Evolutionary conservation across 2,888 invertebrate genomes (phyloP), one percentile per base, ranked within the genome.

Genomic region (Tryphoninae sp.): DNA sequence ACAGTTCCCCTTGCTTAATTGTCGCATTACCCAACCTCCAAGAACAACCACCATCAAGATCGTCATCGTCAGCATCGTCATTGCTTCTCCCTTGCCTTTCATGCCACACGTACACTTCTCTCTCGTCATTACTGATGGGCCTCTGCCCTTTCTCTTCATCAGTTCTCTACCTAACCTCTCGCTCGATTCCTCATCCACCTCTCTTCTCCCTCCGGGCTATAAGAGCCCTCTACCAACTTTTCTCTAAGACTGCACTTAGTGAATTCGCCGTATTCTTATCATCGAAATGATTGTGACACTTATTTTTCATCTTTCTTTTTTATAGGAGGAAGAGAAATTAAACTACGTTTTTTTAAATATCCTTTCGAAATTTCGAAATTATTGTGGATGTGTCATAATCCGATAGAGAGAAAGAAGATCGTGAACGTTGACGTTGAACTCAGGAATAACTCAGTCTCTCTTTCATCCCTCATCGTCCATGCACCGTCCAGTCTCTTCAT

Each of bases 211-310:
- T 84, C 82, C 84, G 84, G 87, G 85, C 87, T 86, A 86, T 87
- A 81, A 85, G 42, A 69, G 73, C 72, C 69, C 68, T 72, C 51
- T 55, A 42, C 85, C 59, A 68, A 82, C 86, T 86, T 85, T 84
- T 84, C 87, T 79, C 78, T 84, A 80, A 88, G 88, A 87, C 87
- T 88, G 87, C 90, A 90, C 90, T 90, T 89, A 88, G 82, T 80
- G 88, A 13, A 89, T 89, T 89, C 89, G 89, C 87, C 85, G 88
- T 84, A 80, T 85, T 84, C 83, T 85, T 84, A 79, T 87, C 88
- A 88, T 89, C 88, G 90, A 59, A 75, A 26, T n/a, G 67, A 61
- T 33, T 42, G 22, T 9, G 19, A 40, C 40, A 33, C 13, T n/a
- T 55, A 58, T 4, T 3, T 33, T 6, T 6, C 7, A 6, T 6